Conservation (phyloP, 1,140 invertebrate genomes). For the Oreohelix idahoensis region DNA sequence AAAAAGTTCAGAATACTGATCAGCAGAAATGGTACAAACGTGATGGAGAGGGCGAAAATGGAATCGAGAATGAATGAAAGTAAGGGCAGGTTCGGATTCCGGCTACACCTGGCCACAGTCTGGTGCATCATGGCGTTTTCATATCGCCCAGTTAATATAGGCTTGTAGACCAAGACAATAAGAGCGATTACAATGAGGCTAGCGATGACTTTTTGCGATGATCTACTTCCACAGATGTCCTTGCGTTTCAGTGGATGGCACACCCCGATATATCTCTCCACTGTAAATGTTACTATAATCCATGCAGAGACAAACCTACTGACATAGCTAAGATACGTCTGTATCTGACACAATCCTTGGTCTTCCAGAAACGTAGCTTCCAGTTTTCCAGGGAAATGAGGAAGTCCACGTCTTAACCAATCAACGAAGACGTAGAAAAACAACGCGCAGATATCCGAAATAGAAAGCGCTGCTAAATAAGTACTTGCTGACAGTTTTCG, state of each 20-base stretch:
- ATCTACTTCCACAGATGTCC: constrained; percentile 46
- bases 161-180: constrained; percentile 58
- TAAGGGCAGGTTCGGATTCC: constrained; percentile 46
- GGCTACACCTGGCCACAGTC: constrained; percentile 48
- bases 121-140: constrained; percentile 42
- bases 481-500: constrained; percentile 59
- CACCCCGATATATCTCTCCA: constrained; percentile 68
- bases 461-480: constrained; percentile 63
- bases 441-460: constrained; percentile 59
- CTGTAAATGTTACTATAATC: constrained; percentile 67
- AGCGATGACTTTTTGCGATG: constrained; percentile 51
- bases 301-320: constrained; percentile 67
- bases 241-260: constrained; percentile 54
- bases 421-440: constrained; percentile 63
- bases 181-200: constrained; percentile 43
- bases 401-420: constrained; percentile 55
- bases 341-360: constrained; percentile 61
- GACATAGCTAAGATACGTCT: constrained; percentile 60
- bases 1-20: constrained; percentile 60
- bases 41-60: constrained; percentile 61
- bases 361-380: constrained; percentile 50
- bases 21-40: constrained; percentile 61
- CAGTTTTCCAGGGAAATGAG: constrained; percentile 8
- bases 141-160: constrained; percentile 53
- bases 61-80: constrained; percentile 63